Conservation (phyloP, 2,797 vertebrate genomes). For the Nothura maculosa region DNA sequence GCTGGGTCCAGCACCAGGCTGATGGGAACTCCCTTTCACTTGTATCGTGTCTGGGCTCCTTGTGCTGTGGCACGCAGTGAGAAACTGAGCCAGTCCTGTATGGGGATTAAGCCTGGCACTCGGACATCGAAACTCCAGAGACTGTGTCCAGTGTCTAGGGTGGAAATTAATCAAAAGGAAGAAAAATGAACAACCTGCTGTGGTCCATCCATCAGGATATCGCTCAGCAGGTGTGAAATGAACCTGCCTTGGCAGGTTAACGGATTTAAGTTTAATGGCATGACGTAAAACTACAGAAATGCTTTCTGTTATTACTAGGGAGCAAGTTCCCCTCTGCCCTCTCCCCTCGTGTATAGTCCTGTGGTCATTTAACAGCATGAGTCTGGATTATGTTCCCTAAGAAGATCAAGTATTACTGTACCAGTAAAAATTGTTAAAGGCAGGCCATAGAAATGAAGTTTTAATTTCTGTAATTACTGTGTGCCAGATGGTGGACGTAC, state of each 20-base stretch:
- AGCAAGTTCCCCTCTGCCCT: too few relatives aligned
- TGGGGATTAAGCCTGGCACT: slow-evolving; percentile 46
- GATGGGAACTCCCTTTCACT: slow-evolving; percentile 24
- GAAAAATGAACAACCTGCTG: slow-evolving; percentile 74
- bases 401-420: slow-evolving; percentile 71
- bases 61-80: slow-evolving; percentile 48
- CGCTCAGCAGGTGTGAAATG: slow-evolving; percentile 75
- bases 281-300: slow-evolving; percentile 59
- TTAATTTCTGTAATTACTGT: slow-evolving; percentile 69
- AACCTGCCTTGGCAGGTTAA: slow-evolving; percentile 62
- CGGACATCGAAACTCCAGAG: slow-evolving; percentile 46
- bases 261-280: slow-evolving; percentile 46
- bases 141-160: slow-evolving; percentile 61
- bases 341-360: slow-evolving; percentile 39
- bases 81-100: slow-evolving; percentile 57
- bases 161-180: slow-evolving; percentile 80
- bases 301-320: slow-evolving; percentile 18
- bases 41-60: slow-evolving; percentile 36
- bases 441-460: slow-evolving; percentile 24
- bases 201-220: slow-evolving; percentile 70
- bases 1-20: neutral
- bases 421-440: slow-evolving; percentile 61
- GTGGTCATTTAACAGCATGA: slow-evolving; percentile 53
- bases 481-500: slow-evolving; percentile 34
- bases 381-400: slow-evolving; percentile 57